Evolutionary conservation across 1,140 invertebrate species (phyloP).

Genomic region (Heliconius congener): DNA sequence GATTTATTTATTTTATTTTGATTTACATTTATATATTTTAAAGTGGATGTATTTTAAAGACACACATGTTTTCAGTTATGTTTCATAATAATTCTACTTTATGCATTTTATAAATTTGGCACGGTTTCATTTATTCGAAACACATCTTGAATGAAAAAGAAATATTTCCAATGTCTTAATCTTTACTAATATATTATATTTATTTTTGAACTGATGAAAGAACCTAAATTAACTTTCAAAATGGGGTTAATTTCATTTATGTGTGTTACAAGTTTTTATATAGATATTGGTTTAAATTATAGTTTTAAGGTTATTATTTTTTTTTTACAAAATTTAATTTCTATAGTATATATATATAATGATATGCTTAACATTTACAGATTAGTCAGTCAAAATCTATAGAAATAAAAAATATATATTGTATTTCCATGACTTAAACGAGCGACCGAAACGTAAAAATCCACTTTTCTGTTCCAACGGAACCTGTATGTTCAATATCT

Average conservation of each 20-base stretch:
- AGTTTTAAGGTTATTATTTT: too few relatives aligned
- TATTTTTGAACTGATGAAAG: not conserved
- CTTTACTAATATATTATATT: conserved; percentile 2
- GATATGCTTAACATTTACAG: too few relatives aligned
- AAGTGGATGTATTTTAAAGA: not conserved
- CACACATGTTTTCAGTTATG: not conserved
- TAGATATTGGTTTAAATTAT: not conserved
- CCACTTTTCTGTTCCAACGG: too few relatives aligned
- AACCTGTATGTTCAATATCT: too few relatives aligned
- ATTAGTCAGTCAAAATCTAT: too few relatives aligned
- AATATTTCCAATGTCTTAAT: not conserved
- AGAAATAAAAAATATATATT: too few relatives aligned
- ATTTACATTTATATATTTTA: not conserved
- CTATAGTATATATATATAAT: too few relatives aligned
- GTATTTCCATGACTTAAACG: too few relatives aligned
- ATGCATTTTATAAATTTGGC: conserved; percentile 10
- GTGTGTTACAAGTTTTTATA: not conserved
- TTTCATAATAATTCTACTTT: conserved; percentile 9
- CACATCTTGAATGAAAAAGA: not conserved
- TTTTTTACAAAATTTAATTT: too few relatives aligned
- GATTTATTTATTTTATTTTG: too few relatives aligned
- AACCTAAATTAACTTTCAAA: not conserved
- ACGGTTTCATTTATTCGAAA: conserved; percentile 8
- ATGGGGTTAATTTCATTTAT: conserved; percentile 5
- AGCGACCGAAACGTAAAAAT: too few relatives aligned